A percentile compares a stretch with the other conserved stretches of the same genome.
These are phyloP conservation scores for Trachymyrmex cornetzi DNA, from an alignment of 1,140 invertebrate species.

Conservation along the genomic window DNA sequence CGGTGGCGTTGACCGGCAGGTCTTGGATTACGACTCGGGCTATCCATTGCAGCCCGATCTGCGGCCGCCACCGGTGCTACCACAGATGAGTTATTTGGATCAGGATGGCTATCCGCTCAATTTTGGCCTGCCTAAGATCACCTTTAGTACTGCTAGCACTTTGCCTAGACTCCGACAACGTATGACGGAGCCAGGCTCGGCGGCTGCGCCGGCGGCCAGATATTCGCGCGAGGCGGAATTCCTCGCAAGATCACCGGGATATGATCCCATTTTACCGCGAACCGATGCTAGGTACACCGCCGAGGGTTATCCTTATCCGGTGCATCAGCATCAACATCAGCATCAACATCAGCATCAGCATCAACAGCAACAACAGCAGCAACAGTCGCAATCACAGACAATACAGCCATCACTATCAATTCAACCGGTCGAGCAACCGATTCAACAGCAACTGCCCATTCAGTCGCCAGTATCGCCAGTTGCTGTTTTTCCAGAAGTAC, in stretches of 20 bases:
- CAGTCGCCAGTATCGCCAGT: slow-evolving; percentile 80
- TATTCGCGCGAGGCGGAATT: slow-evolving; percentile 91
- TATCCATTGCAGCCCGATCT: slow-evolving; percentile 79
- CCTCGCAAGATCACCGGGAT: slow-evolving; percentile 87
- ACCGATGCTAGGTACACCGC: slow-evolving; percentile 91
- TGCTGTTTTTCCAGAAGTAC: slow-evolving; percentile 86
- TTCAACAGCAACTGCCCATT: slow-evolving; percentile 82
- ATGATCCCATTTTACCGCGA: slow-evolving; percentile 78
- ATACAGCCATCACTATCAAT: slow-evolving; percentile 23
- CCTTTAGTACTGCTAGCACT: slow-evolving; percentile 86
- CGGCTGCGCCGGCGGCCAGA: slow-evolving; percentile 88
- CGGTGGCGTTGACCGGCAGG: slow-evolving; percentile 68
- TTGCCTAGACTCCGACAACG: slow-evolving; percentile 85
- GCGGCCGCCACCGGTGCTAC: slow-evolving; percentile 71
- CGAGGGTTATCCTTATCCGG: slow-evolving; percentile 91
- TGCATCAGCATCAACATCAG: slow-evolving; percentile 80
- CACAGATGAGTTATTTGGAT: slow-evolving; percentile 87
- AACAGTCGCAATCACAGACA: background rate
- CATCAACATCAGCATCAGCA: slow-evolving; percentile 82
- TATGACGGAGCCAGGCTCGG: slow-evolving; percentile 83
- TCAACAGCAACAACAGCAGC: slow-evolving; percentile 71
- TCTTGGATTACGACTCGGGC: slow-evolving; percentile 78
- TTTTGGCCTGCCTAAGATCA: slow-evolving; percentile 92
- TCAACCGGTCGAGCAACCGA: slow-evolving; percentile 79
- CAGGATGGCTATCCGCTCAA: slow-evolving; percentile 93